A percentile compares a stretch with the other conserved stretches of the same genome.
Evolutionary conservation across 2,888 invertebrate genomes (phyloP).

Genomic region (Microplitis manilae): DNA sequence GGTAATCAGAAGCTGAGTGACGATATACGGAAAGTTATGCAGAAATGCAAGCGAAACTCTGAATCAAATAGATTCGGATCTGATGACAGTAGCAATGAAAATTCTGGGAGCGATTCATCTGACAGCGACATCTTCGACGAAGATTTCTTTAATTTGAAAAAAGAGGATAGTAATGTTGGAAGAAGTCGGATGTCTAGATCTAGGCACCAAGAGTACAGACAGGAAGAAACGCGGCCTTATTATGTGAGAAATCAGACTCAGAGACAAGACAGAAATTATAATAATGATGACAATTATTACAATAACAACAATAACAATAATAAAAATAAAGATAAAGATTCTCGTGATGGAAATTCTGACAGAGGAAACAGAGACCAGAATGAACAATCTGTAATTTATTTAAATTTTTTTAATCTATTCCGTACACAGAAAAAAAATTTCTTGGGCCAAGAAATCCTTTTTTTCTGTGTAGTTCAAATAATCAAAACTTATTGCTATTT

Average conservation of each 20-base stretch:
- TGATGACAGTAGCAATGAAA: constrained; percentile 58
- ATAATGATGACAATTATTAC: constrained; percentile 3
- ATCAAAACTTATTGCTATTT: neutral
- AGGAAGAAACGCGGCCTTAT: constrained; percentile 13
- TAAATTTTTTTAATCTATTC: neutral
- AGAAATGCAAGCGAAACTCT: constrained; percentile 72
- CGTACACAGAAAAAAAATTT: neutral
- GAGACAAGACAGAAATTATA: neutral
- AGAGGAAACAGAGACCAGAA: constrained; percentile 39
- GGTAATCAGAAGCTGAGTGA: constrained; percentile 76
- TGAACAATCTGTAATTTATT: constrained; percentile 51
- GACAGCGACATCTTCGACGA: constrained; percentile 56
- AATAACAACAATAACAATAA: neutral
- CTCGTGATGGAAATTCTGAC: neutral
- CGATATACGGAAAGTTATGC: constrained; percentile 75
- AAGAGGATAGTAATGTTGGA: neutral
- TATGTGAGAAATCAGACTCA: constrained; percentile 26
- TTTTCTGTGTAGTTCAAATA: neutral
- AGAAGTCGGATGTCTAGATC: neutral
- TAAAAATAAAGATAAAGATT: neutral
- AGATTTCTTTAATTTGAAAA: constrained; percentile 53
- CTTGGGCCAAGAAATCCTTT: no score
- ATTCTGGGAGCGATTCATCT: constrained; percentile 53
- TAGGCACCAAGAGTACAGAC: constrained; percentile 3
- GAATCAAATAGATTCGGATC: constrained; percentile 59